Evolutionary conservation across 2,888 invertebrate species (phyloP).

Genomic region (Frankliniella fusca): DNA sequence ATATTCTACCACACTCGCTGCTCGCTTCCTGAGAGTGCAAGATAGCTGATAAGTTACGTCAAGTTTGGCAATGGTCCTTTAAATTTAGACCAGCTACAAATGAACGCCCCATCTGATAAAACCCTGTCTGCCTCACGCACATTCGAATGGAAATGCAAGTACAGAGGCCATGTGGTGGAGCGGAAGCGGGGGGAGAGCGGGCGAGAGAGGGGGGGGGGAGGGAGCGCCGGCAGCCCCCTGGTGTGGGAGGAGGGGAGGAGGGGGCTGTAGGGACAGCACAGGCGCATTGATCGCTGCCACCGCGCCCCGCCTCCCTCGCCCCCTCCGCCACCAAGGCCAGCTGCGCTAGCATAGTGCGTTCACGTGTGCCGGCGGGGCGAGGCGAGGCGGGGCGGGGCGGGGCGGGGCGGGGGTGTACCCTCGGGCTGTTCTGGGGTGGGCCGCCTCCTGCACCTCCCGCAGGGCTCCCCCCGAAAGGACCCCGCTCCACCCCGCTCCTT

Average conservation of each 20-base stretch:
- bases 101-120: no score
- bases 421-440: constrained; percentile 36
- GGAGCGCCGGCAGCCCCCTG: constrained; percentile 17
- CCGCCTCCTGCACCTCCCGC: no score
- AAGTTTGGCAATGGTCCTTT: no score
- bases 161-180: neutral
- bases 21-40: no score
- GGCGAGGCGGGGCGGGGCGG: constrained; percentile 28
- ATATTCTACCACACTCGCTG: no score
- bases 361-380: constrained; percentile 16
- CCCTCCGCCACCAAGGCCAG: constrained; percentile 7
- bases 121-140: neutral
- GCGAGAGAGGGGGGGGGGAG: neutral
- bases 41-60: no score
- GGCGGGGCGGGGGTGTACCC: constrained; percentile 22
- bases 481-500: no score
- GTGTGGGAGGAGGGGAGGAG: constrained; percentile 39
- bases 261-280: constrained; percentile 34
- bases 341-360: constrained; percentile 28
- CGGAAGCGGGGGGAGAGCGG: neutral
- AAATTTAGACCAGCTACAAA: no score
- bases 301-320: neutral
- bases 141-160: neutral
- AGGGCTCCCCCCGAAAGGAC: no score
- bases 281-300: constrained; percentile 34